phyloP scores from a whole-genome alignment of 2,113 vertebrate species.

The Rhinolophus ferrumequinum region DNA sequence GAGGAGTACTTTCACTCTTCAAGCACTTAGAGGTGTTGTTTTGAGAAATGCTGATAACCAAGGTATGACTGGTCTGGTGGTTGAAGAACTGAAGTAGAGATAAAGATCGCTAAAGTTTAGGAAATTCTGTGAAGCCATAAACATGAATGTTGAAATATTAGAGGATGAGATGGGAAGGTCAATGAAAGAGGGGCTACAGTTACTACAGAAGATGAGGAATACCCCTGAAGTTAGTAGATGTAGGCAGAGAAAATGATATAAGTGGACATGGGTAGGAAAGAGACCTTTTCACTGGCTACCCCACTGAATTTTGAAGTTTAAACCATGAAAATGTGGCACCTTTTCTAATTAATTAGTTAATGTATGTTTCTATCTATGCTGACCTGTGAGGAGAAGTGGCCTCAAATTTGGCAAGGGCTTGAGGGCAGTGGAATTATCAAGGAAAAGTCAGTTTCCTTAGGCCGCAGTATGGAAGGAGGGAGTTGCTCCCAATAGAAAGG shows the following conservation, averaged over 20 bases:
- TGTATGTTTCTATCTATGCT: not conserved
- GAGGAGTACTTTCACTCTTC: not conserved
- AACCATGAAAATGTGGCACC: not conserved
- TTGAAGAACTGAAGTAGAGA: not conserved
- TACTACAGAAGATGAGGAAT: not conserved
- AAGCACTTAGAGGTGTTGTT: not conserved
- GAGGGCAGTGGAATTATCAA: not conserved
- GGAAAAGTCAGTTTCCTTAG: not conserved
- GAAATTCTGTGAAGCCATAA: not conserved
- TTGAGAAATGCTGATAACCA: not conserved
- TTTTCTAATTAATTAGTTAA: not conserved
- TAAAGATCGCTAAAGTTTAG: not conserved
- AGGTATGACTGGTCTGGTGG: not conserved
- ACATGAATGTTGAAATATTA: not conserved
- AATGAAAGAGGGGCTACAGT: not conserved
- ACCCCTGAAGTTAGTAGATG: not conserved
- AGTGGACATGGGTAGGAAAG: not conserved
- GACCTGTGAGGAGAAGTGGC: not conserved
- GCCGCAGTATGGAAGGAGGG: not conserved
- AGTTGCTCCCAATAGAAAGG: not conserved
- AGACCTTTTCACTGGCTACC: not conserved
- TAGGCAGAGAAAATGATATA: not conserved
- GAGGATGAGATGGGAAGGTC: not conserved
- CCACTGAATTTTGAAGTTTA: not conserved
- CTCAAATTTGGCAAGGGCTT: not conserved